Evolutionary conservation across 2,113 vertebrate genomes (phyloP), one percentile per base, ranked within the genome.

Genomic region (Bucco capensis): DNA sequence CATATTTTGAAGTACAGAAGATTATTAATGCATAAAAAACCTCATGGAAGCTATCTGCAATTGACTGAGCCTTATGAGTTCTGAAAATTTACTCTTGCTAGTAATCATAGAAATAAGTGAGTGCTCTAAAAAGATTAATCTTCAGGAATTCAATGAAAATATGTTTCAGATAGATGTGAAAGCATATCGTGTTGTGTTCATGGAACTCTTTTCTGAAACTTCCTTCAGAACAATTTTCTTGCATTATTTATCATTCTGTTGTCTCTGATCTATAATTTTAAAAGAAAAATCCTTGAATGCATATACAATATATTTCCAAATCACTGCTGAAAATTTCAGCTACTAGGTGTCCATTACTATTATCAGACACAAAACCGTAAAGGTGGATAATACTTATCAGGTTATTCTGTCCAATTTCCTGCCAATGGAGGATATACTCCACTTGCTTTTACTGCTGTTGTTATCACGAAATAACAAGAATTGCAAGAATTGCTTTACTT

Each of bases 261-360:
- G 86, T 93, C 77, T 89, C 81, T 94, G 67, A 93, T 94, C 40
- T 90, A 82, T 82, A 94, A 92, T 92, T 92, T 42, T 84, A 70
- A 86, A 75, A 57, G 33, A 86, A 92, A 84, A 90, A 42, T 31
- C 8, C 18, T 90, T 88, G 86, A 61, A 70, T 54, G 49, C 23
- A 84, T 54, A 75, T 65, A 16, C 9, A 69, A 50, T 35, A 11
- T 75, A 72, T 82, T 93, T 88, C 50, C 23, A 86, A 93, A 81
- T 50, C 73, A 33, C 8, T 44, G 46, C 8, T 84, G 67, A 92
- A 84, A 84, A 57, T 61, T 54, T 69, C 44, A 61, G 14, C 33
- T 54, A 25, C 38, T 38, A 75, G 35, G 4, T 72, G 54, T 87
- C n/a, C 24, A 47, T 72, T 88, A 54, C 16, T 69, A 23, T 75